phyloP scores from a whole-genome alignment of 2,113 vertebrate genomes.

The Aldabrachelys gigantea region DNA sequence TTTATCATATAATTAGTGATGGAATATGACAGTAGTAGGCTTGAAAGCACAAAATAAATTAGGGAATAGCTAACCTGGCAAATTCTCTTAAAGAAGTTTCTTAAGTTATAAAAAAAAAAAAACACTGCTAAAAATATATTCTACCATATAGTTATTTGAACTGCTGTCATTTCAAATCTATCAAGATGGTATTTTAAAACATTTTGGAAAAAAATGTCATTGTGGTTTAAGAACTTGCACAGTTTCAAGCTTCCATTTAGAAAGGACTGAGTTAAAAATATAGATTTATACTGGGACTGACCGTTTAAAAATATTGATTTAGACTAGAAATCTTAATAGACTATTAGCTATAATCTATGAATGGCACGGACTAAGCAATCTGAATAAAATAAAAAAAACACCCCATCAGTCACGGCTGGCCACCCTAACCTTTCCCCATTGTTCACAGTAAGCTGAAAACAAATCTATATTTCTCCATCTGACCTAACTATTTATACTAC shows the following conservation, averaged over 20 bases:
- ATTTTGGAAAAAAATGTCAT: not conserved
- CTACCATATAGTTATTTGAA: not conserved
- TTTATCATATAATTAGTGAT: not conserved
- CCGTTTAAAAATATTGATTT: not conserved
- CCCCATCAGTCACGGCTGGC: not conserved
- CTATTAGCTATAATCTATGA: not conserved
- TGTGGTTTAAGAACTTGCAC: not conserved
- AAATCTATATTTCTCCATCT: not conserved
- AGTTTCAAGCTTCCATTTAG: not conserved
- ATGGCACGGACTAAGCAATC: not conserved
- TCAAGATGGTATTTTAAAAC: not conserved
- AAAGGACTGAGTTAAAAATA: not conserved
- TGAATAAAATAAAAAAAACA: not conserved
- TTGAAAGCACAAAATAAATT: conserved; percentile 21
- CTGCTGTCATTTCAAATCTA: not conserved
- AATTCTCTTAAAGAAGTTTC: not conserved
- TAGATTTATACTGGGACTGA: not conserved
- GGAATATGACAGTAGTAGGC: not conserved
- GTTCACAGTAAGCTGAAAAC: not conserved
- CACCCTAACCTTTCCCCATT: not conserved
- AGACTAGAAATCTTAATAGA: not conserved
- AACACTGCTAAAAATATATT: not conserved
- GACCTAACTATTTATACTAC: not conserved
- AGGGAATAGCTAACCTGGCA: not conserved
- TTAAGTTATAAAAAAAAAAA: not conserved